phyloP scores from a whole-genome alignment of 1,140 invertebrate species.

The Aphaenogaster floridana region DNA sequence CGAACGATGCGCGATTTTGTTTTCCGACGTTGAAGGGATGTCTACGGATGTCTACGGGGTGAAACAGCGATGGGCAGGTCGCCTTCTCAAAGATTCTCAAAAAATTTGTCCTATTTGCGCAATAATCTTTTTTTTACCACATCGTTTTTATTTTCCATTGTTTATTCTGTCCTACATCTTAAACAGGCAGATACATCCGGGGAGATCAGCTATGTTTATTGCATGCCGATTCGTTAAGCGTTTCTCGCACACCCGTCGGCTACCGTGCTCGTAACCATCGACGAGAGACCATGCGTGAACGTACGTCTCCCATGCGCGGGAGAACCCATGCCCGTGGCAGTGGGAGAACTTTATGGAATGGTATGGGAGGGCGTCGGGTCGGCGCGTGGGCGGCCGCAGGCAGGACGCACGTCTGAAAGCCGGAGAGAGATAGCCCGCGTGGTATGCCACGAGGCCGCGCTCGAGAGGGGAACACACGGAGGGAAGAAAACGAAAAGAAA shows the following conservation, averaged over 20 bases:
- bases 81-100: neutral
- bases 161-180: conserved; percentile 27
- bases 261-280: conserved; percentile 62
- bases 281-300: conserved; percentile 55
- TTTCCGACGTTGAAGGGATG: conserved; percentile 1
- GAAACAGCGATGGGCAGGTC: neutral
- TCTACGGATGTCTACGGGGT: neutral
- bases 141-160: neutral
- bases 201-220: conserved; percentile 50
- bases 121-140: neutral
- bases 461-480: conserved; percentile 56
- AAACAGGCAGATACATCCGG: neutral
- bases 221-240: conserved; percentile 62
- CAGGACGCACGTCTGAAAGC: conserved; percentile 84
- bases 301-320: conserved; percentile 67
- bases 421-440: conserved; percentile 69
- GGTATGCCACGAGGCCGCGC: conserved; percentile 74
- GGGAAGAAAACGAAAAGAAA: conserved; percentile 59
- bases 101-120: neutral
- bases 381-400: conserved; percentile 87
- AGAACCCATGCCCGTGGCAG: conserved; percentile 49
- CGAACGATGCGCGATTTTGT: conserved; percentile 21
- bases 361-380: conserved; percentile 83
- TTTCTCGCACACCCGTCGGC: conserved; percentile 63
- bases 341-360: conserved; percentile 79